Percentiles rank a stretch among this genome's conserved stretches.
These are phyloP conservation scores for Fukomys damarensis DNA, from an alignment of 2,113 vertebrate genomes.

Conservation along the genomic window DNA sequence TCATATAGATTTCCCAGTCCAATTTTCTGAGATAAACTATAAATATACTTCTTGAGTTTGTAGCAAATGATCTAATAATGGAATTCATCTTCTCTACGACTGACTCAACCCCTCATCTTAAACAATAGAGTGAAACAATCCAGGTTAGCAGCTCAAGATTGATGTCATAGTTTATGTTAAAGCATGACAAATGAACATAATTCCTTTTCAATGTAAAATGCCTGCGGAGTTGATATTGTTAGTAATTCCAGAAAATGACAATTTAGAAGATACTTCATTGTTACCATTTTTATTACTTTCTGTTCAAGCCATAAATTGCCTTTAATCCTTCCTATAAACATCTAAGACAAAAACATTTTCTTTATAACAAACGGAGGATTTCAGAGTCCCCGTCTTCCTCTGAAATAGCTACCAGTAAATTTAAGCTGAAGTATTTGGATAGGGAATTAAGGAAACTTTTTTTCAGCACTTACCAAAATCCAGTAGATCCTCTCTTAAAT, in stretches of 20 bases:
- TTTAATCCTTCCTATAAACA: conserved; percentile 76
- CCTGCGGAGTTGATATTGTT: background rate
- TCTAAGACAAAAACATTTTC: conserved; percentile 70
- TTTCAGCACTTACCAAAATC: conserved; percentile 56
- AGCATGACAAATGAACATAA: background rate
- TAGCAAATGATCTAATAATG: conserved; percentile 1
- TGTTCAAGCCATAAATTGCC: conserved; percentile 64
- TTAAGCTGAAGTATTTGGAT: conserved; percentile 74
- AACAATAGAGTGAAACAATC: background rate
- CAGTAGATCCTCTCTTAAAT: conserved; percentile 61
- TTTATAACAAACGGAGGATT: conserved; percentile 65
- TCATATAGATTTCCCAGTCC: background rate
- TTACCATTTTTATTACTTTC: conserved; percentile 65
- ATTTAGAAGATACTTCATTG: conserved; percentile 57
- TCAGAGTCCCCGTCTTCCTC: conserved; percentile 25
- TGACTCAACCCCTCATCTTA: background rate
- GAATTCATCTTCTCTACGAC: conserved; percentile 32
- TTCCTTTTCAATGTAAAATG: conserved; percentile 13
- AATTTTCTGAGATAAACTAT: conserved; percentile 41
- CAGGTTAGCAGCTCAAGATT: background rate
- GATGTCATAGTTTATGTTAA: background rate
- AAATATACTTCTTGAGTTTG: conserved; percentile 6
- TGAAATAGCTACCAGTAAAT: conserved; percentile 70
- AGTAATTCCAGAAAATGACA: conserved; percentile 65
- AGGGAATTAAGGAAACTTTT: conserved; percentile 58